phyloP scores from a whole-genome alignment of 2,888 invertebrate genomes.

The Spatulosminthurus flaviceps region DNA sequence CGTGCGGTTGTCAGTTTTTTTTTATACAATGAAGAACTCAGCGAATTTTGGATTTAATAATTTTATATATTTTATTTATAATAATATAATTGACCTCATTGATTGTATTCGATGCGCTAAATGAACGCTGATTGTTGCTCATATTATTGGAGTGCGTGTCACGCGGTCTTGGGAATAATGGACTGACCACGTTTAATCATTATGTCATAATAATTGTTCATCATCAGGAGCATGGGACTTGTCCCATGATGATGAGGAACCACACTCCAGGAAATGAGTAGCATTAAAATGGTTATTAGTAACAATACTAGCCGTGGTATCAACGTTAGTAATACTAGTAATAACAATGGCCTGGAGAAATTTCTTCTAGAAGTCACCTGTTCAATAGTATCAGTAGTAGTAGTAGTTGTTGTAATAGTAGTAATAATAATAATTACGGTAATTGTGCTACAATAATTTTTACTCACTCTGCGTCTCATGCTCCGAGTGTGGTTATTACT shows the following conservation, averaged over 20 bases:
- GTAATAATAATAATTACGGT: conserved; percentile 33
- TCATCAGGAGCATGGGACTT: background rate
- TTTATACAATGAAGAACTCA: conserved; percentile 36
- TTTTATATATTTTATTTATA: conserved; percentile 30
- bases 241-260: background rate
- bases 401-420: conserved; percentile 27
- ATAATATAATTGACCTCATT: conserved; percentile 39
- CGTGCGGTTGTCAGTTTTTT: conserved; percentile 22
- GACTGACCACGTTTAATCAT: conserved; percentile 38
- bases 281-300: conserved; percentile 32
- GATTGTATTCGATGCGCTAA: conserved; percentile 48
- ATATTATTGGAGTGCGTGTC: conserved; percentile 22
- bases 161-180: conserved; percentile 47
- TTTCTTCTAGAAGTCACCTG: conserved; percentile 28
- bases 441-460: conserved; percentile 27
- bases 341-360: conserved; percentile 39
- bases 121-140: conserved; percentile 47
- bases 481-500: background rate
- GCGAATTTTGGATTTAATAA: conserved; percentile 23
- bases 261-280: conserved; percentile 30
- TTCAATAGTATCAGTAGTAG: conserved; percentile 18
- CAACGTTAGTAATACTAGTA: conserved; percentile 31
- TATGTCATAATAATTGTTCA: background rate
- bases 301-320: conserved; percentile 22
- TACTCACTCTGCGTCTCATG: conserved; percentile 25